A percentile compares a stretch with the other conserved stretches of the same genome.
Conservation (phyloP, 2,888 invertebrate genomes). For the Nomada fucata region DNA sequence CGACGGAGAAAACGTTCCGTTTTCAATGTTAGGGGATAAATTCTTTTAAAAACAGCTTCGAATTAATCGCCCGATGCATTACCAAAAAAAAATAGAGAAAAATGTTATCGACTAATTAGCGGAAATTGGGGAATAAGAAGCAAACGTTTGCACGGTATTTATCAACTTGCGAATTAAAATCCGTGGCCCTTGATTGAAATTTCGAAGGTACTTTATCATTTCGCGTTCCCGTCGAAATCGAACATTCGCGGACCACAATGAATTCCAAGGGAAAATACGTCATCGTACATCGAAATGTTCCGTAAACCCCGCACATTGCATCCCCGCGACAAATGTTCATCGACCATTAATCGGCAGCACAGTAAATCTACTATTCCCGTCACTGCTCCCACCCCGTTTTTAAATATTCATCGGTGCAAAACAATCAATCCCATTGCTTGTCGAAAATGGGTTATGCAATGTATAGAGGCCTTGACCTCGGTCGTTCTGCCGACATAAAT, state of each 20-base stretch:
- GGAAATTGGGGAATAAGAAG: not conserved
- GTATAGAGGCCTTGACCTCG: slow-evolving; percentile 33
- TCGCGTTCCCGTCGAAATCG: too few species aligned
- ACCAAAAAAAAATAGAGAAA: not conserved
- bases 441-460: slow-evolving; percentile 34
- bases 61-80: not conserved
- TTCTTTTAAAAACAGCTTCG: not conserved
- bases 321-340: not conserved
- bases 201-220: not conserved
- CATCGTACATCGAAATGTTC: not conserved
- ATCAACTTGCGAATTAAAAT: not conserved
- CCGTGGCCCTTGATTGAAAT: not conserved
- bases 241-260: too few species aligned
- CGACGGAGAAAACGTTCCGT: not conserved
- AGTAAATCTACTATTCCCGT: not conserved
- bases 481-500: slow-evolving; percentile 10
- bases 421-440: slow-evolving; percentile 24
- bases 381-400: not conserved
- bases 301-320: not conserved
- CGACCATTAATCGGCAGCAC: slow-evolving; percentile 13
- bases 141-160: not conserved
- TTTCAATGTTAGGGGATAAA: not conserved
- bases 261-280: not conserved
- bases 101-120: too few species aligned
- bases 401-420: slow-evolving; percentile 41